Evolutionary conservation across 1,140 invertebrate species (phyloP).

Genomic region (Dufourea novaeangliae): DNA sequence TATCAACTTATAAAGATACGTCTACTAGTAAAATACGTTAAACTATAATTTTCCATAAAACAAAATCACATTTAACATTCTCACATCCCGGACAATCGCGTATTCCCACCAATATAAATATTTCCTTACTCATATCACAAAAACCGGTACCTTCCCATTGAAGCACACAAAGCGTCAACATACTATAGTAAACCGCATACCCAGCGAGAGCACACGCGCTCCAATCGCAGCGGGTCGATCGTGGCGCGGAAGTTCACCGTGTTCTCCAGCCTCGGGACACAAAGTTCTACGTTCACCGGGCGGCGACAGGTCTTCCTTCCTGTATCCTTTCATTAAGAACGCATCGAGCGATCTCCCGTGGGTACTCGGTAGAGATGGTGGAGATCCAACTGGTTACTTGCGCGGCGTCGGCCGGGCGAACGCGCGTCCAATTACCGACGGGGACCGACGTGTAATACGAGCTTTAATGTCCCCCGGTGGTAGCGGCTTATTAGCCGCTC

Average conservation of each 20-base stretch:
- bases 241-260: conserved; percentile 2
- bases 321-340: conserved; percentile 47
- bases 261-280: background rate
- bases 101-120: too few species aligned
- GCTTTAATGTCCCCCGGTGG: conserved; percentile 58
- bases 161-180: background rate
- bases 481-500: conserved; percentile 69
- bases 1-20: too few species aligned
- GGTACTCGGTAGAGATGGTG: conserved; percentile 33
- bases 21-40: too few species aligned
- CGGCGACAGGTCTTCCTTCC: conserved; percentile 14
- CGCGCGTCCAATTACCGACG: conserved; percentile 69
- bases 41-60: too few species aligned
- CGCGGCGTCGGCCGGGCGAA: conserved; percentile 42
- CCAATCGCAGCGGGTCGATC: background rate
- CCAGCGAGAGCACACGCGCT: background rate
- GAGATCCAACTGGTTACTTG: conserved; percentile 31
- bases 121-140: too few species aligned
- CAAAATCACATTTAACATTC: too few species aligned
- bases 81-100: too few species aligned
- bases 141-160: background rate
- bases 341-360: conserved; percentile 38
- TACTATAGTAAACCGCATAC: too few species aligned
- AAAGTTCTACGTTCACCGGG: background rate
- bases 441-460: conserved; percentile 63